Conservation (phyloP, 2,113 vertebrate genomes). For the Psittacara wagleri region DNA sequence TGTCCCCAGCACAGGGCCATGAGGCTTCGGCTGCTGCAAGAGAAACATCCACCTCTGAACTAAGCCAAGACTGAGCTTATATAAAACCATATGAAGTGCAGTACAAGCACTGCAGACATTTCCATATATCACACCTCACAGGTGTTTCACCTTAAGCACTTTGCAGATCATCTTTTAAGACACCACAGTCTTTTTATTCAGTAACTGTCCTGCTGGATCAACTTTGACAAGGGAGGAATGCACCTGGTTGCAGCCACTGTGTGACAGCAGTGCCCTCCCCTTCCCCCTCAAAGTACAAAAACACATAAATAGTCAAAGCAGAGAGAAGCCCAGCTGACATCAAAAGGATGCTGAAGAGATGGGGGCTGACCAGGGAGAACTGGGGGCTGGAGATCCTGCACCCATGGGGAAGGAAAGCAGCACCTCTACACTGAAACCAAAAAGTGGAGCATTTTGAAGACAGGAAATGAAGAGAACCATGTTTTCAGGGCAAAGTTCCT, state of each 20-base stretch:
- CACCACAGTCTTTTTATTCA: neutral
- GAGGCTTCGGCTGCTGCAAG: neutral
- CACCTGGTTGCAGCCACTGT: neutral
- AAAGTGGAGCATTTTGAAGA: neutral
- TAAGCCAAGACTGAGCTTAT: neutral
- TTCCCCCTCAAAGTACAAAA: neutral
- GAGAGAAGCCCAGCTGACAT: neutral
- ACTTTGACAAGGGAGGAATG: neutral
- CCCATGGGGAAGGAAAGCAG: neutral
- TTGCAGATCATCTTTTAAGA: neutral
- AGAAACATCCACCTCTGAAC: neutral
- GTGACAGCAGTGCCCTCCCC: neutral
- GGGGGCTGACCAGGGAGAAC: neutral
- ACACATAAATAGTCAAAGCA: neutral
- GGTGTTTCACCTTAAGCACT: neutral
- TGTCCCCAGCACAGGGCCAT: neutral
- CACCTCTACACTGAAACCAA: neutral
- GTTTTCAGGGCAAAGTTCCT: neutral
- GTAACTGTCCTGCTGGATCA: neutral
- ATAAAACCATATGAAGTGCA: neutral
- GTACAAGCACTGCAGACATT: neutral
- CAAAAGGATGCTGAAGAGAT: neutral
- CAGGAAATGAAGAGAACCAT: neutral
- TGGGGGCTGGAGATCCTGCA: neutral
- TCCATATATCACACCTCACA: neutral